Evolutionary conservation across 2,888 invertebrate genomes (phyloP), one percentile per base, ranked within the genome.

Genomic region (Xanthostigma xanthostigma): DNA sequence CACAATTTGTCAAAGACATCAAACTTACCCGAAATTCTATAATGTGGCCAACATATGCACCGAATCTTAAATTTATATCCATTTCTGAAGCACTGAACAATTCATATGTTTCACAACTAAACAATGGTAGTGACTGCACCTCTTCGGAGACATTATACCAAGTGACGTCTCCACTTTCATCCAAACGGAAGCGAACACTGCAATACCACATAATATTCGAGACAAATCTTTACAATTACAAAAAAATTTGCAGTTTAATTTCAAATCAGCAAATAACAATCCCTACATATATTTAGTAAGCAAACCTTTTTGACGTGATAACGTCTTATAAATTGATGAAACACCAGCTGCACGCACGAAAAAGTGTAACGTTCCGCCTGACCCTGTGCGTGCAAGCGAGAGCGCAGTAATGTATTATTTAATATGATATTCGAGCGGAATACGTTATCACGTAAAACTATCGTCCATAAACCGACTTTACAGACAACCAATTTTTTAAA

Each of bases 91-190:
- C 60, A 46, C 57, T 62, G 52, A 65, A 65, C 46, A 76, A 67
- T 66, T 80, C 79, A 60, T 76, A 81, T n/a, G 79, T 79, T 63
- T 81, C 79, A 66, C 79, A 80, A 59, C 71, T 74, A 61, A 80
- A 80, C 56, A 81, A 66, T 35, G 79, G 77, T 58, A 77, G 58
- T 14, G 56, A 53, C 56, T 73, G 72, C 2, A 72, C 65, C 53
- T 72, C 71, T 44, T 75, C 74, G 41, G 73, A 65, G 51, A 77
- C 67, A 55, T 72, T 75, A 51, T 62, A 65, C 79, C 79, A 79
- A 8, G 71, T 73, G 8, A 79, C 78, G 64, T 79, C 79, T 36
- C 78, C 78, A 55, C 68, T 73, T 55, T 77, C 75, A 59, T 78
- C 77, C 56, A 81, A 60, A 36, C 65, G 62, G 60, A 76, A 73